Conservation (phyloP, 2,113 vertebrate species). For the Petrocephalus microphthalmus region DNA sequence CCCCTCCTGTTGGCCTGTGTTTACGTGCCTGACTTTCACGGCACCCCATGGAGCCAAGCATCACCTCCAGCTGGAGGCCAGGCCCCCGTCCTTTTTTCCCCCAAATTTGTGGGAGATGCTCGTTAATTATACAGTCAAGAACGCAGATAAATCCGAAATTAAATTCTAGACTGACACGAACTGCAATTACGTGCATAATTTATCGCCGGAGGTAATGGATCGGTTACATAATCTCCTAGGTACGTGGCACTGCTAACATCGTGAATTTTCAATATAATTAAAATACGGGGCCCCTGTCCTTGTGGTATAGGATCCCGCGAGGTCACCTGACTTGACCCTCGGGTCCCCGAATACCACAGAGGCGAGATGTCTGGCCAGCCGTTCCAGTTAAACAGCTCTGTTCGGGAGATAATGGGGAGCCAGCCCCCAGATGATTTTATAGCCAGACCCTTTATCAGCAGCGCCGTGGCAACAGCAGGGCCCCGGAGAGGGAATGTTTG, state of each 20-base stretch:
- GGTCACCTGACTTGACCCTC: neutral
- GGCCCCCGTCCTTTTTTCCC: neutral
- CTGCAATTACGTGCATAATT: conserved; percentile 3
- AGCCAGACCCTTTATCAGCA: neutral
- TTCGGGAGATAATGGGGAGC: neutral
- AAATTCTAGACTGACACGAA: neutral
- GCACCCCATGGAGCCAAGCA: neutral
- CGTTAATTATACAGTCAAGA: neutral
- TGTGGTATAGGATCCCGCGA: neutral
- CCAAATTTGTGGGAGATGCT: neutral
- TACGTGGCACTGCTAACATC: neutral
- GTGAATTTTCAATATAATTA: neutral
- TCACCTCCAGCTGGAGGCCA: neutral
- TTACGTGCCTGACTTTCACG: neutral
- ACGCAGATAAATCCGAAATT: neutral
- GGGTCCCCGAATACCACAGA: neutral
- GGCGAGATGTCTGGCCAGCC: neutral
- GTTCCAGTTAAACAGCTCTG: neutral
- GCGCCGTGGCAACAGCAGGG: neutral
- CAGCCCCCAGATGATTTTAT: neutral
- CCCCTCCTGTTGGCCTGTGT: neutral
- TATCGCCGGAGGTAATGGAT: conserved; percentile 8
- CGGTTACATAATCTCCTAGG: neutral
- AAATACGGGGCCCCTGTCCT: neutral
- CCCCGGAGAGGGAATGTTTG: neutral